These are phyloP conservation scores for Pyrrhosoma nymphula DNA, from an alignment of 2,888 invertebrate genomes.

Conservation along the genomic window DNA sequence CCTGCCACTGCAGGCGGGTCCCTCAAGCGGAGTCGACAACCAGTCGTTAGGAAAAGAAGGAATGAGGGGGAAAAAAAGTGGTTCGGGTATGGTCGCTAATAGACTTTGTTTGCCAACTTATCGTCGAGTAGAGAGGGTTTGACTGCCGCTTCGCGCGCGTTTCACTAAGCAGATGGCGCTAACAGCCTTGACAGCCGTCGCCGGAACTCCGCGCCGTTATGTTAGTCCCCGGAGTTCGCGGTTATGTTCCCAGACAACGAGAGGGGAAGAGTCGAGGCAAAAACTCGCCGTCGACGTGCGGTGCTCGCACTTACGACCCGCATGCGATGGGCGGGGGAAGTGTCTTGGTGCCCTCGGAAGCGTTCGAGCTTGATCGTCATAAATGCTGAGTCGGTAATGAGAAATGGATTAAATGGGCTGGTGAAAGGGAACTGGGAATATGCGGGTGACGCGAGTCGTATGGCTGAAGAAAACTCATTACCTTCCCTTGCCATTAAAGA, in stretches of 20 bases:
- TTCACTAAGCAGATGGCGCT: conserved; percentile 16
- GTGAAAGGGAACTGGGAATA: neutral
- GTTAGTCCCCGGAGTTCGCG: neutral
- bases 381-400: neutral
- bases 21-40: neutral
- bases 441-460: neutral
- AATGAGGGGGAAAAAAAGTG: neutral
- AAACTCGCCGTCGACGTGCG: neutral
- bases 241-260: neutral
- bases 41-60: neutral
- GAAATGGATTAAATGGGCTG: neutral
- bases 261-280: neutral
- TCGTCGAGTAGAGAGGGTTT: neutral
- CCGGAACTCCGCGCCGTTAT: neutral
- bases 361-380: neutral
- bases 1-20: neutral
- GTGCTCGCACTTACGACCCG: neutral
- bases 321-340: neutral
- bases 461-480: neutral
- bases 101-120: conserved; percentile 32
- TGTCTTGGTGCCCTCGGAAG: neutral
- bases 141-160: neutral
- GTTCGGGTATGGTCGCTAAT: conserved; percentile 2
- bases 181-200: neutral
- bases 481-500: neutral